phyloP scores from a whole-genome alignment of 2,113 vertebrate genomes.

The Pachypanchax playfairii region DNA sequence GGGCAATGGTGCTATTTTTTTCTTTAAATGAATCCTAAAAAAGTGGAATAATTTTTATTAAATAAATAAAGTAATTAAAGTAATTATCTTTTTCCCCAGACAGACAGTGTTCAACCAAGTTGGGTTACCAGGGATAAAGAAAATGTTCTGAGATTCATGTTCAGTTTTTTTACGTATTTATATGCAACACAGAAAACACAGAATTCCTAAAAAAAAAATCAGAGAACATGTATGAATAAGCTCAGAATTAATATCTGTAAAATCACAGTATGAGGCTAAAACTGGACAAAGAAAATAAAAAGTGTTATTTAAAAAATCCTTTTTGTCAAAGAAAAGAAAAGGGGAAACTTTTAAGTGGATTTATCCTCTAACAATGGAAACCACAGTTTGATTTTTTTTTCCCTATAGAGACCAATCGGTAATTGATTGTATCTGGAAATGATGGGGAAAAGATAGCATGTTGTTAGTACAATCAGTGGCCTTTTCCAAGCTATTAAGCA shows the following conservation, averaged over 20 bases:
- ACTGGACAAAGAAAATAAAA: not conserved
- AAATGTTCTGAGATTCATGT: no score
- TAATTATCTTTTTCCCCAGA: no score
- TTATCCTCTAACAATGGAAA: slow-evolving; percentile 8
- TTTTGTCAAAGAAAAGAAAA: slow-evolving; percentile 12
- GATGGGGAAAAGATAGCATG: slow-evolving; percentile 54
- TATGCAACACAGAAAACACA: no score
- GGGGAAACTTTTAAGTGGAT: slow-evolving; percentile 14
- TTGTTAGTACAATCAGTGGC: slow-evolving; percentile 68
- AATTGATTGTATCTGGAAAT: slow-evolving; percentile 55
- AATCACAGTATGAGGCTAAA: not conserved
- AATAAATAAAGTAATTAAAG: no score
- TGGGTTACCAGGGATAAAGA: no score
- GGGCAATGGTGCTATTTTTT: no score
- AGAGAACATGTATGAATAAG: not conserved
- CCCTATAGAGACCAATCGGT: slow-evolving; percentile 38
- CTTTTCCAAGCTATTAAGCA: slow-evolving; percentile 71
- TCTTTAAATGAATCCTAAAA: no score
- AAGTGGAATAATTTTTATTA: no score
- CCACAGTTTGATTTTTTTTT: slow-evolving; percentile 7
- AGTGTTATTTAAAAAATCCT: not conserved
- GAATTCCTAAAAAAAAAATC: no score
- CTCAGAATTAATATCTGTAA: not conserved
- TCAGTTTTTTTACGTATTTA: no score
- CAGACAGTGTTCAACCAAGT: no score